Evolutionary conservation across 2,888 invertebrate species (phyloP).

Genomic region (Lepetodrilus schrolli): DNA sequence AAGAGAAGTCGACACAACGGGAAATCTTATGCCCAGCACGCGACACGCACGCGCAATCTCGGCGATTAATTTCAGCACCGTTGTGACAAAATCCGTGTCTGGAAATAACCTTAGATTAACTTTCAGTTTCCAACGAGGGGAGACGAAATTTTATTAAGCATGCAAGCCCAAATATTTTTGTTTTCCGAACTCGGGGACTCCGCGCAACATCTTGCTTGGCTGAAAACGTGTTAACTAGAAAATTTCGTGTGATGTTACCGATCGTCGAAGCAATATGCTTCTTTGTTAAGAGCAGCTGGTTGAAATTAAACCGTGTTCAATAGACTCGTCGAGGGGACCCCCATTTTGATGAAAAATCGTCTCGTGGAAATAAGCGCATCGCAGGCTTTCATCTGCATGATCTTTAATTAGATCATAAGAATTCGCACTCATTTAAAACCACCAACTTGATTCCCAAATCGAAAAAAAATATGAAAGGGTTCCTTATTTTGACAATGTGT

Average conservation of each 20-base stretch:
- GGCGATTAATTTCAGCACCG: constrained; percentile 6
- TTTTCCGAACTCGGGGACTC: not conserved
- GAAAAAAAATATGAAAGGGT: constrained; percentile 6
- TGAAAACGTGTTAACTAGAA: not conserved
- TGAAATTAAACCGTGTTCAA: constrained; percentile 19
- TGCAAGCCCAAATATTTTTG: constrained; percentile 21
- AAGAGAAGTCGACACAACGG: constrained; percentile 6
- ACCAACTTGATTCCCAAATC: not conserved
- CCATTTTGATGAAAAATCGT: constrained; percentile 14
- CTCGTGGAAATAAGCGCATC: constrained; percentile 6
- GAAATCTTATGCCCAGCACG: not conserved
- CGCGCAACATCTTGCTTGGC: constrained; percentile 1
- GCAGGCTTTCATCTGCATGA: not conserved
- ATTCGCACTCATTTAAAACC: not conserved
- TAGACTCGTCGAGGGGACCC: not conserved
- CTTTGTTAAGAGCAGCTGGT: constrained; percentile 17
- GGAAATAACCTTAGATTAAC: constrained; percentile 17
- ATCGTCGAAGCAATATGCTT: not conserved
- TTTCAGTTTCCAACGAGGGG: constrained; percentile 2
- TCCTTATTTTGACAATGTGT: constrained; percentile 24
- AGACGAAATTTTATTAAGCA: constrained; percentile 20
- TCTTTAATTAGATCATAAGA: constrained; percentile 20
- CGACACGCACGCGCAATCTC: constrained; percentile 14
- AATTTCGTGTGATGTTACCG: not conserved
- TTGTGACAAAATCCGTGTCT: not conserved